A percentile compares a stretch with the other conserved stretches of the same genome.
phyloP scores from a whole-genome alignment of 2,113 vertebrate species.

The Siniperca chuatsi region DNA sequence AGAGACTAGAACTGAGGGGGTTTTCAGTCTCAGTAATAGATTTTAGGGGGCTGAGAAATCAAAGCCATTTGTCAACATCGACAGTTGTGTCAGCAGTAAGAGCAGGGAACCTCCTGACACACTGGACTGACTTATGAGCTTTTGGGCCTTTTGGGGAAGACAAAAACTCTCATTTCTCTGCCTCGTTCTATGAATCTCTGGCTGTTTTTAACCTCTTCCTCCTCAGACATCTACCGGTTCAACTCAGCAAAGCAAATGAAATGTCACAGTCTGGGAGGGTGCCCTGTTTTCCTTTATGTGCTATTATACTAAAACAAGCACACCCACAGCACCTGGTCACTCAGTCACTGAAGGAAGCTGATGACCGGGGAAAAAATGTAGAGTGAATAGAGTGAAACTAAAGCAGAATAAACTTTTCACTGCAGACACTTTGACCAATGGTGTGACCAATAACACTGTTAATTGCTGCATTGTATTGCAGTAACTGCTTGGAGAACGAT shows the following conservation, averaged over 20 bases:
- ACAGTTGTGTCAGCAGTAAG: constrained; percentile 58
- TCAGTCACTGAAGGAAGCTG: neutral
- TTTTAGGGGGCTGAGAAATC: constrained; percentile 56
- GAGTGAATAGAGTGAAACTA: too few species aligned
- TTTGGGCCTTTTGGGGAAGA: constrained; percentile 43
- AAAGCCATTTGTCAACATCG: constrained; percentile 69
- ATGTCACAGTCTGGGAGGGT: constrained; percentile 3
- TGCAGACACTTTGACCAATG: too few species aligned
- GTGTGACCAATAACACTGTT: too few species aligned
- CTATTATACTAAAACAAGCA: neutral
- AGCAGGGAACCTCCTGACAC: constrained; percentile 48
- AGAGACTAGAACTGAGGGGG: constrained; percentile 8
- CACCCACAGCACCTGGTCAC: neutral
- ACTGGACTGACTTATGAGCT: constrained; percentile 64
- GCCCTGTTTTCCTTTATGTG: neutral
- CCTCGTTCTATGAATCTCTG: constrained; percentile 20
- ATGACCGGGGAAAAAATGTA: too few species aligned
- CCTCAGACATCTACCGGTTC: too few species aligned
- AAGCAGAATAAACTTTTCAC: too few species aligned
- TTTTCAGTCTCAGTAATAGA: constrained; percentile 48
- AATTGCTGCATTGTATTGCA: too few species aligned
- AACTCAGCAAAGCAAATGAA: constrained; percentile 1
- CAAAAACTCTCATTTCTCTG: constrained; percentile 17
- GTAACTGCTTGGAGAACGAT: too few species aligned
- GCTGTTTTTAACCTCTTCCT: constrained; percentile 32